Evolutionary conservation across 2,113 vertebrate species (phyloP).

Genomic region (Cynoglossus semilaevis): DNA sequence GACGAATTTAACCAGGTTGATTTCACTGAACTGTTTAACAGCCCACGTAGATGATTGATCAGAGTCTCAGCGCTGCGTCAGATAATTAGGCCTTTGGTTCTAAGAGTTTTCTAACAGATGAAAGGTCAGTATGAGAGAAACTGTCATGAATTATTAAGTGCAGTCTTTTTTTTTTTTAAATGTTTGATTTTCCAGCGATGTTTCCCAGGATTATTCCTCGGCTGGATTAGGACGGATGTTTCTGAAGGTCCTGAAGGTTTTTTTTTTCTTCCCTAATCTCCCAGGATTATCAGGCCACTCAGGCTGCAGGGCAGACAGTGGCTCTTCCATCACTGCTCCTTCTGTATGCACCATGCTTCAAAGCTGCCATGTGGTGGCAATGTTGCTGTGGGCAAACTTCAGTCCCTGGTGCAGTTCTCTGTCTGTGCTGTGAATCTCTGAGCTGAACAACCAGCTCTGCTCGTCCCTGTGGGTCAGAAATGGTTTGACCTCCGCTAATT

Average conservation of each 20-base stretch:
- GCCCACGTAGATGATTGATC: too few relatives aligned
- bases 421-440: constrained; percentile 4
- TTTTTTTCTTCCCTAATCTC: background rate
- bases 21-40: too few relatives aligned
- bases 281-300: background rate
- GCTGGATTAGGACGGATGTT: background rate
- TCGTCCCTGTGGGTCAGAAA: background rate
- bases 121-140: background rate
- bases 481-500: constrained; percentile 3
- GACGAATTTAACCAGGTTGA: too few relatives aligned
- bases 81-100: background rate
- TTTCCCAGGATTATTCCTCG: background rate
- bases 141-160: constrained; percentile 3
- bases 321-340: background rate
- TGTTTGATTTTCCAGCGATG: background rate
- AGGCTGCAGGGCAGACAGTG: background rate
- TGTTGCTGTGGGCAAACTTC: constrained; percentile 65
- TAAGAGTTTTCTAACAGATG: constrained; percentile 3
- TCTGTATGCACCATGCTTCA: constrained; percentile 9
- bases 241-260: background rate
- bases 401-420: constrained; percentile 33
- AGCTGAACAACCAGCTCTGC: constrained; percentile 14
- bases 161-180: constrained; percentile 1
- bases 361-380: constrained; percentile 72
- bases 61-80: background rate